phyloP scores from a whole-genome alignment of 2,113 vertebrate genomes.

The Poeciliopsis prolifica region DNA sequence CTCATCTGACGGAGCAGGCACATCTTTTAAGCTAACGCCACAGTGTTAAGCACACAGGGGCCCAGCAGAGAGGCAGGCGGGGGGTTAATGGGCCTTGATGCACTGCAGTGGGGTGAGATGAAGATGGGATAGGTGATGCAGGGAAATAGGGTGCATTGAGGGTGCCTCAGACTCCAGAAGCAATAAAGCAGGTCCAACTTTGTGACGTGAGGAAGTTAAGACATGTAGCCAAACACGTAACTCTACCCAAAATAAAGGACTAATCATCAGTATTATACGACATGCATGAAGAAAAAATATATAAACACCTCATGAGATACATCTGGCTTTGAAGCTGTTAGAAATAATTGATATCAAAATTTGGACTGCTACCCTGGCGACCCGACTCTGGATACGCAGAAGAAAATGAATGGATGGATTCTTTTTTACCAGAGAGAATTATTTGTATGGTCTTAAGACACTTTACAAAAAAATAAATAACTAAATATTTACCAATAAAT shows the following conservation, averaged over 20 bases:
- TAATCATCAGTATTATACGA: background rate
- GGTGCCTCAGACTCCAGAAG: slow-evolving; percentile 47
- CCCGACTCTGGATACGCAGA: no score
- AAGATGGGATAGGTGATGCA: slow-evolving; percentile 29
- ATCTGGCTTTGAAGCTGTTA: no score
- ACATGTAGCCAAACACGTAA: no score
- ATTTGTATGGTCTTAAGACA: no score
- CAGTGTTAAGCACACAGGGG: slow-evolving; percentile 81
- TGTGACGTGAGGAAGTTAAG: background rate
- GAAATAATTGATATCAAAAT: no score
- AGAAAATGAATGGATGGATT: no score
- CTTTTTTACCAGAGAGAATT: no score
- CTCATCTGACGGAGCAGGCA: slow-evolving; percentile 75
- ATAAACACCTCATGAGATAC: no score
- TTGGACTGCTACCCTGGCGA: no score
- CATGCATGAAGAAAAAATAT: no score
- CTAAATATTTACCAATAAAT: no score
- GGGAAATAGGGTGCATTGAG: slow-evolving; percentile 32
- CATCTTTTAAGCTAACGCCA: slow-evolving; percentile 80
- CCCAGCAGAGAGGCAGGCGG: slow-evolving; percentile 78
- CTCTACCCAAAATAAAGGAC: background rate
- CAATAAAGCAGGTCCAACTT: slow-evolving; percentile 37
- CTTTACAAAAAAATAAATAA: no score
- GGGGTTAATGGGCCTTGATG: slow-evolving; percentile 85
- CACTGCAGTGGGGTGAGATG: slow-evolving; percentile 59